These are phyloP conservation scores for Mesoligia furuncula DNA, from an alignment of 2,888 invertebrate species.

Conservation along the genomic window DNA sequence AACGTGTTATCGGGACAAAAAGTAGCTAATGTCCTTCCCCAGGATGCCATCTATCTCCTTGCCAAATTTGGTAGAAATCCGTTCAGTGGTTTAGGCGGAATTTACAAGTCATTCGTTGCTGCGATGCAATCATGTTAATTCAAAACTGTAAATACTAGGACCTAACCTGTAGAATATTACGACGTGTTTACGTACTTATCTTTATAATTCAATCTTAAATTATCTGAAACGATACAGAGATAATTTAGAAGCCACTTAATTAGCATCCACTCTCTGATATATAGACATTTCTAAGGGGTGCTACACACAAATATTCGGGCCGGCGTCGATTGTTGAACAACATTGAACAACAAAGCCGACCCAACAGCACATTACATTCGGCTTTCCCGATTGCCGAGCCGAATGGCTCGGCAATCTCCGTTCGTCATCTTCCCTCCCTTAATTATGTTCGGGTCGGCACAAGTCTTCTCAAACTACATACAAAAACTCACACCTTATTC, in stretches of 20 bases:
- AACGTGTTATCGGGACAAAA: neutral
- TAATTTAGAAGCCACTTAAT: constrained; percentile 20
- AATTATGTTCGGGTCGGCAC: neutral
- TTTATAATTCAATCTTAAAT: constrained; percentile 42
- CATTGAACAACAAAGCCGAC: no score
- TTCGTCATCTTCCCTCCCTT: neutral
- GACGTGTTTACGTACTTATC: constrained; percentile 32
- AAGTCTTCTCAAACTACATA: neutral
- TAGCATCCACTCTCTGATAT: constrained; percentile 7
- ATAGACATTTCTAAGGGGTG: constrained; percentile 28
- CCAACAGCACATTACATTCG: neutral
- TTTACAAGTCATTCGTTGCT: neutral
- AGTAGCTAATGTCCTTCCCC: no score
- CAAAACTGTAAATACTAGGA: neutral
- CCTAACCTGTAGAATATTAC: constrained; percentile 27
- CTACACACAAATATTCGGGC: neutral
- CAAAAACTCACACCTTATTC: neutral
- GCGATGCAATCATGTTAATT: neutral
- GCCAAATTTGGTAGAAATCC: no score
- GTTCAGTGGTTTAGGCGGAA: no score
- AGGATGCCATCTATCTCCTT: no score
- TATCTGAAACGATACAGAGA: constrained; percentile 18
- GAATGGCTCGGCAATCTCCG: neutral
- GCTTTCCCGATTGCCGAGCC: no score
- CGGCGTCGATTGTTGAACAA: neutral